These are phyloP conservation scores for Bembecia ichneumoniformis DNA, from an alignment of 2,888 invertebrate genomes.

Conservation along the genomic window DNA sequence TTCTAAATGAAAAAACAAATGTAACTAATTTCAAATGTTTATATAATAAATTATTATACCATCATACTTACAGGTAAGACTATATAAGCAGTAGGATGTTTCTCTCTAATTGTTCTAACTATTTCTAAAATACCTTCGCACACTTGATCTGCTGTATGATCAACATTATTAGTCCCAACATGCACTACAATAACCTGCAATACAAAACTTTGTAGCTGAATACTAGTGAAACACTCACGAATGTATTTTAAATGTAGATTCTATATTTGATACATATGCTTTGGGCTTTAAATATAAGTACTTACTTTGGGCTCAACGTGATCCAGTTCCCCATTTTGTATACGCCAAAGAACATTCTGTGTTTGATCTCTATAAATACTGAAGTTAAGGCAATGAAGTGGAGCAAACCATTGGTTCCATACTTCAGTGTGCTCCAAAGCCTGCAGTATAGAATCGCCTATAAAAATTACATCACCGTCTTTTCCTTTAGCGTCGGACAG, in stretches of 20 bases:
- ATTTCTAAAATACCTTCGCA: conserved; percentile 86
- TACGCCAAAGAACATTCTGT: conserved; percentile 91
- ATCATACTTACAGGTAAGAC: conserved; percentile 83
- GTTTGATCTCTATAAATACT: conserved; percentile 91
- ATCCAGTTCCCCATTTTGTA: conserved; percentile 91
- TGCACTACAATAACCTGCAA: conserved; percentile 86
- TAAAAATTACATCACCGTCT: conserved; percentile 92
- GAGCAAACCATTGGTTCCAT: conserved; percentile 93
- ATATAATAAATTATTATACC: background rate
- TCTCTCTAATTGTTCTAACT: conserved; percentile 79
- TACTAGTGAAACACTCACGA: background rate
- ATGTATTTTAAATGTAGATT: background rate
- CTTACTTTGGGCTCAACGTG: conserved; percentile 88
- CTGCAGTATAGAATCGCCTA: conserved; percentile 91
- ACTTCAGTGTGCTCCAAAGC: conserved; percentile 86
- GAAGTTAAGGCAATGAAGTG: conserved; percentile 92
- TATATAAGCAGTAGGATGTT: conserved; percentile 85
- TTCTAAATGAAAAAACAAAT: no score
- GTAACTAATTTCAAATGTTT: background rate
- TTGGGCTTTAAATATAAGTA: conserved; percentile 2
- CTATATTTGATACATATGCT: background rate
- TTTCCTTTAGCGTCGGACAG: conserved; percentile 87
- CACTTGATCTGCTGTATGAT: conserved; percentile 84
- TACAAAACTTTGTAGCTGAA: conserved; percentile 3
- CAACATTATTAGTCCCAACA: conserved; percentile 91